Evolutionary conservation across 2,888 invertebrate genomes (phyloP).

Genomic region (Oasisia sp.): DNA sequence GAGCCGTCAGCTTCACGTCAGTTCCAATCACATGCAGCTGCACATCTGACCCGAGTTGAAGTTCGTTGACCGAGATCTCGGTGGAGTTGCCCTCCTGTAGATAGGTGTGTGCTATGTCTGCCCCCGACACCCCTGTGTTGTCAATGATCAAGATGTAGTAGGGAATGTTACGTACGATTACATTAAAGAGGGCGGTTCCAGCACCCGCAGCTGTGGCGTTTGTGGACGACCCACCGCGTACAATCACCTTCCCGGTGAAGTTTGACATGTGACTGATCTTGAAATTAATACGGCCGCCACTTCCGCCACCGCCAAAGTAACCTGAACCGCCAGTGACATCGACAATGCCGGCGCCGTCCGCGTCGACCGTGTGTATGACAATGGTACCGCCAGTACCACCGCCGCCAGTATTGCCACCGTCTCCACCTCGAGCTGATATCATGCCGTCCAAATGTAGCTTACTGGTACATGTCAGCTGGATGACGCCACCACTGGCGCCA

Average conservation of each 20-base stretch:
- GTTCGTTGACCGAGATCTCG: constrained; percentile 34
- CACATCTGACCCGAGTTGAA: constrained; percentile 42
- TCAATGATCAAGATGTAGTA: constrained; percentile 26
- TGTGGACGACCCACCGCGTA: constrained; percentile 43
- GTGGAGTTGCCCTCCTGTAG: constrained; percentile 37
- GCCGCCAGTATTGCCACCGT: constrained; percentile 32
- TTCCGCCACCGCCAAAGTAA: constrained; percentile 5
- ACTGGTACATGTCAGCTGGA: constrained; percentile 35
- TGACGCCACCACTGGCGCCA: constrained; percentile 46
- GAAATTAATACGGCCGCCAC: not conserved
- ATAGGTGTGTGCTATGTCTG: constrained; percentile 33
- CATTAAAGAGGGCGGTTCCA: constrained; percentile 44
- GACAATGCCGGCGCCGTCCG: constrained; percentile 22
- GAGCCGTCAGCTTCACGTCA: constrained; percentile 34
- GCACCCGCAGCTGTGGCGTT: constrained; percentile 46
- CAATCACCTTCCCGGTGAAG: constrained; percentile 42
- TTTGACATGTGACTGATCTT: constrained; percentile 35
- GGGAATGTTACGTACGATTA: not conserved
- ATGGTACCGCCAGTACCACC: constrained; percentile 28
- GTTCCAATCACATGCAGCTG: constrained; percentile 37
- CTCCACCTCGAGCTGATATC: constrained; percentile 44
- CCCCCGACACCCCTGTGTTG: constrained; percentile 30
- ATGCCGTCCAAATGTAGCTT: constrained; percentile 44
- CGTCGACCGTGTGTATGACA: not conserved
- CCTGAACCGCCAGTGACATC: constrained; percentile 24